Conservation (phyloP, 2,113 vertebrate species). For the Empidonax traillii region DNA sequence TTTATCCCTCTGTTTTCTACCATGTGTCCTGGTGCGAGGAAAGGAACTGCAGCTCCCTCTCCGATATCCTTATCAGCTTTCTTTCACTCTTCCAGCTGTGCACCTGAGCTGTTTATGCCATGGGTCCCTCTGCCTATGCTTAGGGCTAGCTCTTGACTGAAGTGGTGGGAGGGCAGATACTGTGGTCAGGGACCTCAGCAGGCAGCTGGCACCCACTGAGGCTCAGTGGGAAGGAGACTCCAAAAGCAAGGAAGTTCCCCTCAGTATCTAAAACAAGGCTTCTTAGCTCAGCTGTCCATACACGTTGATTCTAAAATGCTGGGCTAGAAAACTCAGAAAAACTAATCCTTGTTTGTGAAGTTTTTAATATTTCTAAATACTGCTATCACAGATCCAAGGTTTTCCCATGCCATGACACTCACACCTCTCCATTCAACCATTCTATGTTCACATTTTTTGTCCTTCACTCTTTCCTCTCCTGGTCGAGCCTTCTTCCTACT, state of each 20-base stretch:
- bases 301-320: neutral
- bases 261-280: neutral
- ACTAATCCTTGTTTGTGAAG: neutral
- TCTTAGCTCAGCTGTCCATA: neutral
- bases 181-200: neutral
- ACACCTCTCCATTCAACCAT: neutral
- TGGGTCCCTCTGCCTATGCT: neutral
- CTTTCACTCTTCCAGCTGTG: neutral
- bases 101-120: neutral
- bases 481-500: neutral
- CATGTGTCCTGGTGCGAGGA: neutral
- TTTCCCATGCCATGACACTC: neutral
- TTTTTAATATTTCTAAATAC: neutral
- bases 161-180: neutral
- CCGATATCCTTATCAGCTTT: neutral
- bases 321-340: neutral
- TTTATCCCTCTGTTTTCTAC: neutral
- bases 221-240: neutral
- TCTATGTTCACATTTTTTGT: neutral
- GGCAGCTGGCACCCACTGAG: neutral
- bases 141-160: neutral
- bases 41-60: neutral
- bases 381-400: neutral
- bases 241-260: neutral
- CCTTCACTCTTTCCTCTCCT: neutral